These are phyloP conservation scores for Amphiduros pacificus DNA, from an alignment of 2,888 invertebrate species.

Conservation along the genomic window DNA sequence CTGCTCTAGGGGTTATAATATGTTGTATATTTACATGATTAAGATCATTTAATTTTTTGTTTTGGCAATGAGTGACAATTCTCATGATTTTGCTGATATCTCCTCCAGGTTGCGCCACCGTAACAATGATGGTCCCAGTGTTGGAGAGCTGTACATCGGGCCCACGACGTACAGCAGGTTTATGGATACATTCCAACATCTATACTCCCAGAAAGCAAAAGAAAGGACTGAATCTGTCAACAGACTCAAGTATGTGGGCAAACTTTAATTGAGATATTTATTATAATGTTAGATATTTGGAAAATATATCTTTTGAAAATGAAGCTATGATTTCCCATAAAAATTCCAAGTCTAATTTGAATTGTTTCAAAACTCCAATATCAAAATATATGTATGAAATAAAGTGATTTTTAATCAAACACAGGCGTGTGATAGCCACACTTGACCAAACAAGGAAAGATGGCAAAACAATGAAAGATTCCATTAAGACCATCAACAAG, in stretches of 20 bases:
- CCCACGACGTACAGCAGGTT: slow-evolving; percentile 55
- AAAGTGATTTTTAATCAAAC: neutral
- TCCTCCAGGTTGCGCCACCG: slow-evolving; percentile 42
- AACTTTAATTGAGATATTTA: neutral
- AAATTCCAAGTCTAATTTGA: too few species aligned
- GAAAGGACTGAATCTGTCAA: slow-evolving; percentile 51
- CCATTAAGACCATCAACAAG: slow-evolving; percentile 48
- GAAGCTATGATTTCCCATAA: too few species aligned
- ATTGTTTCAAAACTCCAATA: too few species aligned
- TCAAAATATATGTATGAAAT: too few species aligned
- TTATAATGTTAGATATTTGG: neutral
- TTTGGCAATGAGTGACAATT: neutral
- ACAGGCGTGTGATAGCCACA: slow-evolving; percentile 57
- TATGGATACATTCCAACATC: slow-evolving; percentile 52
- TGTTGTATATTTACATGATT: neutral
- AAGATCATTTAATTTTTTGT: neutral
- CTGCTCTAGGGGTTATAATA: too few species aligned
- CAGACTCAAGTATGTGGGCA: slow-evolving; percentile 48
- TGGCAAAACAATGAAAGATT: slow-evolving; percentile 54
- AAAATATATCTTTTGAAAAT: too few species aligned
- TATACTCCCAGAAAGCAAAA: slow-evolving; percentile 50
- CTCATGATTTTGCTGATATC: too few species aligned
- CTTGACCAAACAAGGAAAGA: slow-evolving; percentile 55
- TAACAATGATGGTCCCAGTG: slow-evolving; percentile 35
- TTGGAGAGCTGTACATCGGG: slow-evolving; percentile 54